Conservation (phyloP, 2,888 invertebrate genomes). For the Acrobasis repandana region DNA sequence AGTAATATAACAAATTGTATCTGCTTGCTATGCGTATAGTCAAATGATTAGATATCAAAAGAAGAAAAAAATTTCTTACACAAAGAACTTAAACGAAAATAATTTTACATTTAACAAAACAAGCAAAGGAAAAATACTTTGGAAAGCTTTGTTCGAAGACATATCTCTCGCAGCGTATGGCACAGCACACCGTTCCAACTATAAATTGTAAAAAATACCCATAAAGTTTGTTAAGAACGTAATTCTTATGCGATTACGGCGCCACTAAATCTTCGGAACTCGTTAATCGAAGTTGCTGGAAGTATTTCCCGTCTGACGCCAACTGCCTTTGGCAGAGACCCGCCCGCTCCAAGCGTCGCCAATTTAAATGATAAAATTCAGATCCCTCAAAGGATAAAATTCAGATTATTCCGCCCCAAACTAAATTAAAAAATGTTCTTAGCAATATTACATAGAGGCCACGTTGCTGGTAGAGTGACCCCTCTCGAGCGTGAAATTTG, state of each 20-base stretch:
- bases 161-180: constrained; percentile 9
- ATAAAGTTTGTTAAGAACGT: constrained; percentile 56
- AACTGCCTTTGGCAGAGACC: constrained; percentile 72
- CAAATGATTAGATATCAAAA: too few species aligned
- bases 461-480: constrained; percentile 11
- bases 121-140: neutral
- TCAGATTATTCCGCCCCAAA: constrained; percentile 60
- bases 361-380: constrained; percentile 79
- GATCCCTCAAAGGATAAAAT: constrained; percentile 73
- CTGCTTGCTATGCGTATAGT: too few species aligned
- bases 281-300: constrained; percentile 78
- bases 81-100: too few species aligned
- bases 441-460: constrained; percentile 28
- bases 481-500: constrained; percentile 12
- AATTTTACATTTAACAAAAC: neutral
- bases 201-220: constrained; percentile 49
- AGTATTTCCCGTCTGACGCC: constrained; percentile 72
- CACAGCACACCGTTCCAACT: constrained; percentile 27
- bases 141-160: neutral
- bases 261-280: constrained; percentile 76
- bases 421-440: constrained; percentile 50
- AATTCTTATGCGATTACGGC: constrained; percentile 72
- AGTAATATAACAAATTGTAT: too few species aligned
- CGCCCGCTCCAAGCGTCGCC: constrained; percentile 59
- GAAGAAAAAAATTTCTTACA: too few species aligned